Evolutionary conservation across 2,888 invertebrate genomes (phyloP).

Genomic region (Spilarctia lutea): DNA sequence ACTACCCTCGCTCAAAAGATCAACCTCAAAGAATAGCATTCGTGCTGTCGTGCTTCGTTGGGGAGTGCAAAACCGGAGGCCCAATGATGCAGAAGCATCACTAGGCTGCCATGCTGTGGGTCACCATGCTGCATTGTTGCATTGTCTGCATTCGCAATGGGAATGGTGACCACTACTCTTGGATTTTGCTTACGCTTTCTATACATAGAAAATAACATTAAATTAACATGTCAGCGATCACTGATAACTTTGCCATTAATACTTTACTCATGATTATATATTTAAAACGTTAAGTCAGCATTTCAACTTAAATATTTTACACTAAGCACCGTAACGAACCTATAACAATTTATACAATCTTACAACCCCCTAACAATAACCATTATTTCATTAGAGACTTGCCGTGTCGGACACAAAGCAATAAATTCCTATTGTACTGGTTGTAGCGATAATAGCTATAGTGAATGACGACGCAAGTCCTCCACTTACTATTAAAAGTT

Average conservation of each 20-base stretch:
- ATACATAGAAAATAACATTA: too few relatives aligned
- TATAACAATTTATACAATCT: slow-evolving; percentile 21
- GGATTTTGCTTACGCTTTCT: too few relatives aligned
- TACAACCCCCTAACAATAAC: slow-evolving; percentile 5
- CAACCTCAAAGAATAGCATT: too few relatives aligned
- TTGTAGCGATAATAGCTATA: neutral
- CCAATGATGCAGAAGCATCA: too few relatives aligned
- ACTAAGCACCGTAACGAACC: slow-evolving; percentile 19
- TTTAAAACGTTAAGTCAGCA: neutral
- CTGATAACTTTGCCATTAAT: neutral
- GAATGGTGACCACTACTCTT: too few relatives aligned
- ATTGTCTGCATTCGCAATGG: too few relatives aligned
- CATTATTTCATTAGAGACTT: slow-evolving; percentile 20
- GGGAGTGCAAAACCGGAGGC: too few relatives aligned
- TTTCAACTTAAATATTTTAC: neutral
- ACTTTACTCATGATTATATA: neutral
- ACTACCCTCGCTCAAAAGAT: too few relatives aligned
- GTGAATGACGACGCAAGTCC: neutral
- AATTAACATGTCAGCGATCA: neutral
- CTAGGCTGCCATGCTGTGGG: too few relatives aligned
- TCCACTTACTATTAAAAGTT: slow-evolving; percentile 2
- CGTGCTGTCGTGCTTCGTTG: too few relatives aligned
- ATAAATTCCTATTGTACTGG: slow-evolving; percentile 19
- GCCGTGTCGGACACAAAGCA: neutral
- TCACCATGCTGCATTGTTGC: too few relatives aligned